Conservation (phyloP, 35 echinoderm and acorn worm species). For the Ophioderma brevispina region DNA sequence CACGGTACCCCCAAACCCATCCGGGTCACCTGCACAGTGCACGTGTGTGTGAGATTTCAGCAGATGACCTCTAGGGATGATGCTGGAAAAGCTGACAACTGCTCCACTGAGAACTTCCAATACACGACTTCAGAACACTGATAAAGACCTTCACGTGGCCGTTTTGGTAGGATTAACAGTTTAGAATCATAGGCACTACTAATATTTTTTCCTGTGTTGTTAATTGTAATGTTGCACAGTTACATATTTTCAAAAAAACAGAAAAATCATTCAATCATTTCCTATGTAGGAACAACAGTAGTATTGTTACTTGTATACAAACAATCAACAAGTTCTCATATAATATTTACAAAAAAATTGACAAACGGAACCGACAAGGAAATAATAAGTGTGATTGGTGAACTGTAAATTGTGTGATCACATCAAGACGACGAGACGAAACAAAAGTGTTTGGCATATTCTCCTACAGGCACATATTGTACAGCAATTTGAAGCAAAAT, state of each 20-base stretch:
- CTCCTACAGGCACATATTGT: slow-evolving; percentile 1
- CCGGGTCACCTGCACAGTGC: too few relatives aligned
- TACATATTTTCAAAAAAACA: neutral
- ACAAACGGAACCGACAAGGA: neutral
- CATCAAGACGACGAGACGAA: neutral
- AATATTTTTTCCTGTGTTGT: neutral
- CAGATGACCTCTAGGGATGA: too few relatives aligned
- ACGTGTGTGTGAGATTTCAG: too few relatives aligned
- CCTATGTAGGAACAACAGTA: neutral
- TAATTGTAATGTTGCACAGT: neutral
- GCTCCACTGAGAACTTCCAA: neutral
- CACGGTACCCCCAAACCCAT: too few relatives aligned
- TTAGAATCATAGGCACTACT: neutral
- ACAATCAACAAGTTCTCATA: neutral
- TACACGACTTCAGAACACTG: neutral
- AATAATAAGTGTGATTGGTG: neutral
- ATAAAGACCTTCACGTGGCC: neutral
- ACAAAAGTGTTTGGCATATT: slow-evolving; percentile 14
- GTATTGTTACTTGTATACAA: neutral
- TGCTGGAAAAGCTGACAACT: neutral
- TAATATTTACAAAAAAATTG: slow-evolving; percentile 5
- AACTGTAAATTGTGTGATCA: neutral
- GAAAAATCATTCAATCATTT: neutral
- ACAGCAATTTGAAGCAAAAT: slow-evolving; percentile 4
- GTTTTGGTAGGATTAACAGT: slow-evolving; percentile 5